These are phyloP conservation scores for Phalera bucephala DNA, from an alignment of 2,888 invertebrate species.

Conservation along the genomic window DNA sequence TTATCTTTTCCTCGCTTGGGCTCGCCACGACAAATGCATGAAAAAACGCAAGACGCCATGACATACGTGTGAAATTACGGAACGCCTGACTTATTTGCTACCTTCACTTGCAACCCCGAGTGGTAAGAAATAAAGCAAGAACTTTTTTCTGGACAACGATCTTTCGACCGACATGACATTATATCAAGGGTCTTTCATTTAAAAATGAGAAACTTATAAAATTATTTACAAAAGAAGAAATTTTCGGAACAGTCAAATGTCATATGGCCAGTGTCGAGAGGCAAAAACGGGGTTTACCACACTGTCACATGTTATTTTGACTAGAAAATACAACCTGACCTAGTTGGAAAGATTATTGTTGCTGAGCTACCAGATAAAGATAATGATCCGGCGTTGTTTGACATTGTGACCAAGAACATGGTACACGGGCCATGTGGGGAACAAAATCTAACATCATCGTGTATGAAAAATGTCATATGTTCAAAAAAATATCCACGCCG, in stretches of 20 bases:
- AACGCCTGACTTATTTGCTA: too few relatives aligned
- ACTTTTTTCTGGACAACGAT: constrained; percentile 19
- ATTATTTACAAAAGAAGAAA: constrained; percentile 22
- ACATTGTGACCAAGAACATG: constrained; percentile 5
- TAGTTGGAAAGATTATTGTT: constrained; percentile 5
- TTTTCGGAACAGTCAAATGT: constrained; percentile 26
- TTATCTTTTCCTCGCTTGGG: constrained; percentile 30
- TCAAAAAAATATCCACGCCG: constrained; percentile 27
- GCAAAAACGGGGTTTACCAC: too few relatives aligned
- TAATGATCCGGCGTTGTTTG: not conserved
- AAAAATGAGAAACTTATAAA: constrained; percentile 30
- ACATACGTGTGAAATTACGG: too few relatives aligned
- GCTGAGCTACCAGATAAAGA: constrained; percentile 4
- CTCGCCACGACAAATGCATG: constrained; percentile 34
- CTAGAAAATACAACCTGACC: constrained; percentile 2
- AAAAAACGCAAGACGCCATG: too few relatives aligned
- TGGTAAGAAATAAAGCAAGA: constrained; percentile 30
- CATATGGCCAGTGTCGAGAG: constrained; percentile 24
- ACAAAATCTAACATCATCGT: constrained; percentile 22
- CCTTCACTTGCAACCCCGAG: too few relatives aligned
- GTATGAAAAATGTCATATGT: constrained; percentile 27
- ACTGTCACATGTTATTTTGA: not conserved
- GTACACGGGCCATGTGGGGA: constrained; percentile 16
- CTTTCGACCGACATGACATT: constrained; percentile 36
- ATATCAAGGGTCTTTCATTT: constrained; percentile 28